Evolutionary conservation across 2,888 invertebrate genomes (phyloP).

Genomic region (Chalcis sispes): DNA sequence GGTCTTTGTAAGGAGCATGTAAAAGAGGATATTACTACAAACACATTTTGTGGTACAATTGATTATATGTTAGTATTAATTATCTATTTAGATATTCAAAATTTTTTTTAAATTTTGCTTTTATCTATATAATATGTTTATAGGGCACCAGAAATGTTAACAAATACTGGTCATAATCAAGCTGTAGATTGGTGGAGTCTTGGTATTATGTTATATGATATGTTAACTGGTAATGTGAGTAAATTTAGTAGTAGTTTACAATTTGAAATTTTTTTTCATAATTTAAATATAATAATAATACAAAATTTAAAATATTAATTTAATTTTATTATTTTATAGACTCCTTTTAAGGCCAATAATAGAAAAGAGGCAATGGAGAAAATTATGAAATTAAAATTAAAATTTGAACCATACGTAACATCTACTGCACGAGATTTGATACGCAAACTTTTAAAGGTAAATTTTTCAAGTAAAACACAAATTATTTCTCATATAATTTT

Average conservation of each 20-base stretch:
- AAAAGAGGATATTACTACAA: slow-evolving; percentile 92
- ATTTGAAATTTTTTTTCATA: neutral
- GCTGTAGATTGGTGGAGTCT: slow-evolving; percentile 99
- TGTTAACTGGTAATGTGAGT: slow-evolving; percentile 95
- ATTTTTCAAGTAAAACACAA: slow-evolving; percentile 14
- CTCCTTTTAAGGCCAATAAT: slow-evolving; percentile 97
- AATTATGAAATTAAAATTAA: slow-evolving; percentile 96
- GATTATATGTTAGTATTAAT: slow-evolving; percentile 93
- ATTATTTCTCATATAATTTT: neutral
- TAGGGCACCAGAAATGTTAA: slow-evolving; percentile 99
- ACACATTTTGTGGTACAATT: slow-evolving; percentile 99
- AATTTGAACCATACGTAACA: slow-evolving; percentile 95
- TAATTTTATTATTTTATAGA: slow-evolving; percentile 78
- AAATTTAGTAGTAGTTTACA: neutral
- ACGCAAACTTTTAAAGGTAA: slow-evolving; percentile 90
- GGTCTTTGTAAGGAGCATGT: slow-evolving; percentile 72
- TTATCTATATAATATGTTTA: slow-evolving; percentile 19
- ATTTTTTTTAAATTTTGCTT: slow-evolving; percentile 1
- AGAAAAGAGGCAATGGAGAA: slow-evolving; percentile 99
- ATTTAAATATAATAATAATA: no score
- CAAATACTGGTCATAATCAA: slow-evolving; percentile 96
- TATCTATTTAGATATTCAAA: neutral
- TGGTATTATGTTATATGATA: slow-evolving; percentile 98
- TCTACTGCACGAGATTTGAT: slow-evolving; percentile 96
- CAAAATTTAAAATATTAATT: neutral